Conservation (phyloP, 1,140 invertebrate species). For the Drosophila mauritiana region DNA sequence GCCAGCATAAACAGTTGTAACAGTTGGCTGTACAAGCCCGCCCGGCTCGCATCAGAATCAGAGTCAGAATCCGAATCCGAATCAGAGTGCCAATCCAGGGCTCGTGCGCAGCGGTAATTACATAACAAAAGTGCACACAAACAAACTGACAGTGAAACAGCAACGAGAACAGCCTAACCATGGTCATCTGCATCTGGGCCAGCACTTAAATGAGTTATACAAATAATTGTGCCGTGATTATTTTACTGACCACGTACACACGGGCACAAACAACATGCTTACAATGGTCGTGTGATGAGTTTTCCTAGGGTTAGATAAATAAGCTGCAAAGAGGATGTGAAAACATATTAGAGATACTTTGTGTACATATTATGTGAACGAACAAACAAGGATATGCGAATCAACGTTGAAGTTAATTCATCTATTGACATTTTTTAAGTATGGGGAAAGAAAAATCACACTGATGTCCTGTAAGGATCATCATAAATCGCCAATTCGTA, state of each 20-base stretch:
- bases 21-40: conserved; percentile 68
- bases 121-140: conserved; percentile 72
- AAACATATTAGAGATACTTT: conserved; percentile 40
- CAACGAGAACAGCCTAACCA: conserved; percentile 7
- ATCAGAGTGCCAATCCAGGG: conserved; percentile 16
- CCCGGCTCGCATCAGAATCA: conserved; percentile 2
- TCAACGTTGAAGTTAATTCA: conserved; percentile 32
- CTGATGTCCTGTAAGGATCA: conserved; percentile 26
- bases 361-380: conserved; percentile 5
- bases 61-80: conserved; percentile 1
- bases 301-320: conserved; percentile 7
- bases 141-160: conserved; percentile 36
- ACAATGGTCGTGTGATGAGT: conserved; percentile 31
- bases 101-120: conserved; percentile 62
- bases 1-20: conserved; percentile 79
- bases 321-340: conserved; percentile 3
- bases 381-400: conserved; percentile 12
- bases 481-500: conserved; percentile 32
- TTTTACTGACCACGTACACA: conserved; percentile 52
- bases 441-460: not conserved
- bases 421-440: conserved; percentile 23
- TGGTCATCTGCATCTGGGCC: conserved; percentile 47
- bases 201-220: conserved; percentile 71
- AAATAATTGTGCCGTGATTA: conserved; percentile 74
- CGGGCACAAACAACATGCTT: conserved; percentile 8